A percentile compares a stretch with the other conserved stretches of the same genome.
phyloP scores from a whole-genome alignment of 2,113 vertebrate species.

The Etia nguti region DNA sequence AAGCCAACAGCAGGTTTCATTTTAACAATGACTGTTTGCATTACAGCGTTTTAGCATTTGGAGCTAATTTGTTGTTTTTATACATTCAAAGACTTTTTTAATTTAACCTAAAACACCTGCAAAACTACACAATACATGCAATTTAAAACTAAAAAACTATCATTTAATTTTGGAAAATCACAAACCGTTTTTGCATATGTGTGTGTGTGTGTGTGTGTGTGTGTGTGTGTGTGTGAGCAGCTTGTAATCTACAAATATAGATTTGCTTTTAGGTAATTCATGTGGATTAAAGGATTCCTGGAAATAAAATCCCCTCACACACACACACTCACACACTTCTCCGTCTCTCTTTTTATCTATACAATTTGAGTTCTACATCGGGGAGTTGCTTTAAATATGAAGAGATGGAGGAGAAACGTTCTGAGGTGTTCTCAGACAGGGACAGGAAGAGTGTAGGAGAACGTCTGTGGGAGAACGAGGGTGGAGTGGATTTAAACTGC shows the following conservation, averaged over 20 bases:
- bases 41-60: background rate
- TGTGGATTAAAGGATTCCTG: slow-evolving; percentile 51
- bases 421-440: slow-evolving; percentile 24
- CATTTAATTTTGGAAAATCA: background rate
- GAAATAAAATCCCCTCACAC: slow-evolving; percentile 27
- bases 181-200: background rate
- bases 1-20: too few relatives aligned
- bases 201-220: background rate
- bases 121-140: background rate
- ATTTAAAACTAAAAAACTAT: background rate
- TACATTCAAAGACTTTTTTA: background rate
- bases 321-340: background rate
- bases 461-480: background rate
- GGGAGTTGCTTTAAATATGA: slow-evolving; percentile 44
- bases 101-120: background rate
- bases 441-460: background rate
- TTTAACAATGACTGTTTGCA: background rate
- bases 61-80: background rate
- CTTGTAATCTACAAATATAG: slow-evolving; percentile 1
- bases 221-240: background rate
- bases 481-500: background rate
- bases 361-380: slow-evolving; percentile 7
- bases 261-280: slow-evolving; percentile 47
- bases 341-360: background rate
- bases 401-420: slow-evolving; percentile 7